Conservation (phyloP, 2,797 vertebrate genomes). For the Rhinatrema bivittatum region DNA sequence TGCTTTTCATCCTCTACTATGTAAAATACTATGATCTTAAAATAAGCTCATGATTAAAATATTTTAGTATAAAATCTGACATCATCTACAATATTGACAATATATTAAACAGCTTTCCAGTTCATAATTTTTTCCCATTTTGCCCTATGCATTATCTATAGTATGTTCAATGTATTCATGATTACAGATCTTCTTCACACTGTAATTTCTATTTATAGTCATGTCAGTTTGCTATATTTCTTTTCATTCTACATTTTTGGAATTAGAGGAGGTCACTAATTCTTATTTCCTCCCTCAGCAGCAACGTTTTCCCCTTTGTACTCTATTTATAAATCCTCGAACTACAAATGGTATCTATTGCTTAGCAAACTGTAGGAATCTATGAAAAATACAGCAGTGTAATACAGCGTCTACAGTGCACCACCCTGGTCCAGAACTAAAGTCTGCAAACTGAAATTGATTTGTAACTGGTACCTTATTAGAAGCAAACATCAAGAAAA, state of each 20-base stretch:
- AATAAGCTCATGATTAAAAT: too few relatives aligned
- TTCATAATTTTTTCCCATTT: too few relatives aligned
- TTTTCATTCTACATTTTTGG: slow-evolving; percentile 2
- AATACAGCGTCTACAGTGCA: slow-evolving; percentile 45
- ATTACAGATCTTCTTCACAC: too few relatives aligned
- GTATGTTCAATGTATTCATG: too few relatives aligned
- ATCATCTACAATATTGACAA: too few relatives aligned
- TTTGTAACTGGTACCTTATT: slow-evolving; percentile 78
- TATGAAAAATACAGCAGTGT: slow-evolving; percentile 41
- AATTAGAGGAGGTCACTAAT: slow-evolving; percentile 7
- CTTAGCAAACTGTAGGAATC: slow-evolving; percentile 28
- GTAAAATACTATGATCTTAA: too few relatives aligned
- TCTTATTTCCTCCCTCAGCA: slow-evolving; percentile 13
- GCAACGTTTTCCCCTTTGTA: slow-evolving; percentile 19
- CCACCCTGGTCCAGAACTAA: slow-evolving; percentile 51
- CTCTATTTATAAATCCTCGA: slow-evolving; percentile 16
- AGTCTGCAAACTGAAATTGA: slow-evolving; percentile 64
- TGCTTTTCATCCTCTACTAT: too few relatives aligned
- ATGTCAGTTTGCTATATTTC: too few relatives aligned
- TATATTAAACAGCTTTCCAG: too few relatives aligned
- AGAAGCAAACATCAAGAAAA: slow-evolving; percentile 72
- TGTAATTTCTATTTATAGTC: too few relatives aligned
- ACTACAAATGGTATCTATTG: slow-evolving; percentile 21
- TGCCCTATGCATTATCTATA: too few relatives aligned
- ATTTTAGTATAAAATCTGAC: too few relatives aligned